Evolutionary conservation across 1,140 invertebrate genomes (phyloP).

Genomic region (Drosophila repletoides): DNA sequence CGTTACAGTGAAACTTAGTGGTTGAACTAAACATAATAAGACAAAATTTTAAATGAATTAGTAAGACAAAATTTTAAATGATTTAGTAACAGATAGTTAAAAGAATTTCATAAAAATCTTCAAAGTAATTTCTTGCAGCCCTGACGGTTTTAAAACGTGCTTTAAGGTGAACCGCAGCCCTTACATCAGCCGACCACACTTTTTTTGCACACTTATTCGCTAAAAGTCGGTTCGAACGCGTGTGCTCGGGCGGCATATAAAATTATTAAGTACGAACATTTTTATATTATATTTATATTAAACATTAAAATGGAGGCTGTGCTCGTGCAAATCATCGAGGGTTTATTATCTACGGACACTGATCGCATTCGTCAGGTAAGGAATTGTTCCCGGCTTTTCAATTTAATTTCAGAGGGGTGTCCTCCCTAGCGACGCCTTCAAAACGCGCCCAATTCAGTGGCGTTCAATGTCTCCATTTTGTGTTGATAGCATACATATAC

Average conservation of each 20-base stretch:
- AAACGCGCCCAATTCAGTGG: slow-evolving; percentile 6
- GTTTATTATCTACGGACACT: slow-evolving; percentile 69
- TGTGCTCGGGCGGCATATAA: slow-evolving; percentile 24
- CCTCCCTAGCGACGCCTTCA: slow-evolving; percentile 14
- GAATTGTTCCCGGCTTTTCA: not conserved
- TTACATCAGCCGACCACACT: slow-evolving; percentile 22
- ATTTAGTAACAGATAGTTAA: no score
- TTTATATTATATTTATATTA: slow-evolving; percentile 7
- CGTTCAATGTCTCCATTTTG: slow-evolving; percentile 5
- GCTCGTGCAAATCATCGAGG: slow-evolving; percentile 66
- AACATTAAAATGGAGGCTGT: slow-evolving; percentile 37
- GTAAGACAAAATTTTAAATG: no score
- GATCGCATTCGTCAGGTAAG: slow-evolving; percentile 84
- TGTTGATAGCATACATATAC: not conserved
- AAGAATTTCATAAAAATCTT: no score
- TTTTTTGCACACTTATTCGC: no score
- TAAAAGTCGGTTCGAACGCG: slow-evolving; percentile 11
- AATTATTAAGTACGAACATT: slow-evolving; percentile 9
- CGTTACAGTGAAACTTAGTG: no score
- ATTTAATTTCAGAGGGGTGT: not conserved
- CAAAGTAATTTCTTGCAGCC: slow-evolving; percentile 10
- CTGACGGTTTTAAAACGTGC: slow-evolving; percentile 31
- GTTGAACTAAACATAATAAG: no score
- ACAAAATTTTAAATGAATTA: no score
- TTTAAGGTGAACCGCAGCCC: not conserved